Evolutionary conservation across 2,113 vertebrate species (phyloP).

Genomic region (Potamarius usumacintae): DNA sequence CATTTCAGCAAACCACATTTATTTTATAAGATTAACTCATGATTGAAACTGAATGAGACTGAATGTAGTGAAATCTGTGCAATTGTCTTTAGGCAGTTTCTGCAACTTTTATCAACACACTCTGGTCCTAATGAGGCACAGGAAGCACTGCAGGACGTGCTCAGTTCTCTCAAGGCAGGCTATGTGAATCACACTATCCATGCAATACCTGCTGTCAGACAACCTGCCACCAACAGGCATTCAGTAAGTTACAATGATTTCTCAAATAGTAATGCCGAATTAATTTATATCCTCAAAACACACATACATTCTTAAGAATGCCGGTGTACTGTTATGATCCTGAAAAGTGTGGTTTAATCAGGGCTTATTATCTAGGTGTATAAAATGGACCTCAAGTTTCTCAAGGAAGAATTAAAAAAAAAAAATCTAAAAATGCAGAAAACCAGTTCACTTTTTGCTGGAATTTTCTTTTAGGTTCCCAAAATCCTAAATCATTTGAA

Average conservation of each 20-base stretch:
- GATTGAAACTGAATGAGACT: neutral
- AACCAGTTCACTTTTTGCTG: neutral
- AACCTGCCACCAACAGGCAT: neutral
- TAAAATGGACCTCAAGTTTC: neutral
- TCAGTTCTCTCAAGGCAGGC: constrained; percentile 18
- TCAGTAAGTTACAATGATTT: constrained; percentile 18
- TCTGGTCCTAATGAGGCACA: constrained; percentile 18
- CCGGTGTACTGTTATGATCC: neutral
- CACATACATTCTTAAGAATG: constrained; percentile 1
- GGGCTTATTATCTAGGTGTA: neutral
- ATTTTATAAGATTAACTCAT: neutral
- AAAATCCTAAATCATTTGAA: constrained; percentile 17
- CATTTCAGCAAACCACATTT: neutral
- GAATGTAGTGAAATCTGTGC: neutral
- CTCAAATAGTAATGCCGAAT: neutral
- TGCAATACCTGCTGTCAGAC: constrained; percentile 9
- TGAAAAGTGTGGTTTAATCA: neutral
- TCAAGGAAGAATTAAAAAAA: neutral
- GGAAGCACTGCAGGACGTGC: constrained; percentile 24
- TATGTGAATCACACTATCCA: constrained; percentile 25
- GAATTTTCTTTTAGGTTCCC: constrained; percentile 24
- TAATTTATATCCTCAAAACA: neutral
- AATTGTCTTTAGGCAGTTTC: constrained; percentile 27
- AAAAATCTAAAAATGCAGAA: neutral
- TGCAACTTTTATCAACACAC: constrained; percentile 32